These are phyloP conservation scores for Hemistola chrysoprasaria DNA, from an alignment of 2,888 invertebrate species.

Conservation along the genomic window DNA sequence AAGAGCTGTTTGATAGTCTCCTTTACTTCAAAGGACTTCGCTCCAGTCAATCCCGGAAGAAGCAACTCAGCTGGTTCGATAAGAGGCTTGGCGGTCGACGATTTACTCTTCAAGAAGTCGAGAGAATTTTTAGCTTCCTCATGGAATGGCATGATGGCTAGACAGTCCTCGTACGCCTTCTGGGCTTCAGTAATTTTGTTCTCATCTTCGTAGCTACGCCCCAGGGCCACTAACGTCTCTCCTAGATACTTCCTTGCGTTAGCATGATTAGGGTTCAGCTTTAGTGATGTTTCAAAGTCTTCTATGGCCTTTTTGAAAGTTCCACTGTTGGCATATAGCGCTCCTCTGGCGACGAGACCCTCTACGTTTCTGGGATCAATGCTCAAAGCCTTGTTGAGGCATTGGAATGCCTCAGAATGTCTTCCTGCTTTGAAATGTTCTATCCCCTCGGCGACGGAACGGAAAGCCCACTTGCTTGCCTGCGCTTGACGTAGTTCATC, in stretches of 20 bases:
- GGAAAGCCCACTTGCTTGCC: slow-evolving; percentile 96
- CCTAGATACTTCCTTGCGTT: slow-evolving; percentile 97
- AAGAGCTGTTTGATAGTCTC: slow-evolving; percentile 85
- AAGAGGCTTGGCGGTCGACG: slow-evolving; percentile 79
- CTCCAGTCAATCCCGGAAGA: slow-evolving; percentile 81
- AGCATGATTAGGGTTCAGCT: slow-evolving; percentile 93
- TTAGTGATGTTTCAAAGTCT: slow-evolving; percentile 96
- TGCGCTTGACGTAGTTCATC: slow-evolving; percentile 93
- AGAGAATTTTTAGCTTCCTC: slow-evolving; percentile 93
- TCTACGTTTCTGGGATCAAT: slow-evolving; percentile 96
- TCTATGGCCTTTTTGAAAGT: slow-evolving; percentile 96
- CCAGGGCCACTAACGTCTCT: slow-evolving; percentile 94
- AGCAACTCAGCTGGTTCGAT: slow-evolving; percentile 84
- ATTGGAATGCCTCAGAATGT: slow-evolving; percentile 97
- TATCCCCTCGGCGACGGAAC: slow-evolving; percentile 97
- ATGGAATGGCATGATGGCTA: slow-evolving; percentile 92
- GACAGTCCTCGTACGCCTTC: slow-evolving; percentile 92
- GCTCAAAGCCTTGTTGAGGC: slow-evolving; percentile 94
- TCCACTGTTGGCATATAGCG: slow-evolving; percentile 96
- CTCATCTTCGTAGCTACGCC: slow-evolving; percentile 93
- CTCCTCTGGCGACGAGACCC: slow-evolving; percentile 95
- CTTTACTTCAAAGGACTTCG: slow-evolving; percentile 83
- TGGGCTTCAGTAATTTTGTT: slow-evolving; percentile 92
- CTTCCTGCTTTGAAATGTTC: slow-evolving; percentile 96
- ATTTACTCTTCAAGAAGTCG: slow-evolving; percentile 89